Evolutionary conservation across 1,140 invertebrate genomes (phyloP), one percentile per base, ranked within the genome.

Genomic region (Drosophila asahinai): DNA sequence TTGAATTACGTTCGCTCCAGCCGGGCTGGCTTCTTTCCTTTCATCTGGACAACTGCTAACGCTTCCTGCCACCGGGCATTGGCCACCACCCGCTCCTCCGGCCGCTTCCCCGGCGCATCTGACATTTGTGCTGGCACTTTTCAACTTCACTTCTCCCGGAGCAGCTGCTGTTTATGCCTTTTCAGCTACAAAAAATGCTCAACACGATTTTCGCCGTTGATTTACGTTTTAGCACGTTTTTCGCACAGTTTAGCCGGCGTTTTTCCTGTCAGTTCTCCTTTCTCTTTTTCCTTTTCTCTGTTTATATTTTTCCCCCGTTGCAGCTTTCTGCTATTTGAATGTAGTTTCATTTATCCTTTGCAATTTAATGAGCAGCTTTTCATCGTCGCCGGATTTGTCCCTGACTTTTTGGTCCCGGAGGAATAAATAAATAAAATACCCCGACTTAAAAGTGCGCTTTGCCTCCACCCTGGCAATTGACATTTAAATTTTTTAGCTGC

Each of bases 191-290:
- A 82, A 90, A 86, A 90, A 91, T 82, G 75, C 79, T 86, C 81
- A 90, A 89, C 86, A 89, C 86, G 86, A 86, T 82, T 90, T 91
- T 81, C 75, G 79, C 78, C 89, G 86, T 90, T 90, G 86, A 91
- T 91, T 90, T 90, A 91, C 86, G 86, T 91, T 90, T 90, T 90
- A 86, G 81, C 84, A 90, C 86, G 86, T 90, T 90, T 90, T 86
- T 70, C 86, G 70, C 84, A 63, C 80, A 84, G 77, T 79, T 81
- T 77, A 72, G 78, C 42, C 48, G 60, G 33, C 45, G 19, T 51
- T 74, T 54, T 64, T 45, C 17, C 27, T 19, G 11, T 58, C 40
- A 63, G 33, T 38, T 45, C 42, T 43, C 58, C 22, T 45, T 86
- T 43, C 48, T 63, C 14, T 15, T 33, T 19, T 67, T 22, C 2